These are phyloP conservation scores for Ceratothoa steindachneri DNA, from an alignment of 2,888 invertebrate species.

Conservation along the genomic window DNA sequence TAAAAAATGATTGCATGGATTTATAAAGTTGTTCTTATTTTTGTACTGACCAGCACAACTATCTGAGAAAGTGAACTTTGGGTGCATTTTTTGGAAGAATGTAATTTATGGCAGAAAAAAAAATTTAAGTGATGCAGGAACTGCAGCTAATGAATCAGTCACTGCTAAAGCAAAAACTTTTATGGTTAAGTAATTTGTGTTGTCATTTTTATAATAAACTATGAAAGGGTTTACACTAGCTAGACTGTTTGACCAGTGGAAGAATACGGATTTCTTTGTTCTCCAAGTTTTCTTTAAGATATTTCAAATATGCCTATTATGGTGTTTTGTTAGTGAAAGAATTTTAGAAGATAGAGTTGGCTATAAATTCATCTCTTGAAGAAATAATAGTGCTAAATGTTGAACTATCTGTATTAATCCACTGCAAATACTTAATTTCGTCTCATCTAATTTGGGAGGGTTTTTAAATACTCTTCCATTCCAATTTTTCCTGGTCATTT, in stretches of 20 bases:
- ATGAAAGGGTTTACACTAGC: too few species aligned
- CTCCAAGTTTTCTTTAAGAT: too few species aligned
- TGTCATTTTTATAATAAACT: too few species aligned
- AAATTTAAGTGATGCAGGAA: not conserved
- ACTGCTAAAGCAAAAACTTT: too few species aligned
- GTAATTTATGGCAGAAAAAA: not conserved
- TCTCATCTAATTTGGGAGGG: not conserved
- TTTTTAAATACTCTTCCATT: too few species aligned
- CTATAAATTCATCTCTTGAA: not conserved
- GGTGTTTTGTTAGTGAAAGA: not conserved
- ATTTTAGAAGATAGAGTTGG: not conserved
- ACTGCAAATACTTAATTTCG: not conserved
- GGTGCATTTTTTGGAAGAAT: not conserved
- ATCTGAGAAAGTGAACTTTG: not conserved
- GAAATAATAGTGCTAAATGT: not conserved
- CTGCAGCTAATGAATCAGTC: not conserved
- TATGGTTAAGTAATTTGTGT: too few species aligned
- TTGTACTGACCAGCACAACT: too few species aligned
- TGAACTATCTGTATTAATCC: too few species aligned
- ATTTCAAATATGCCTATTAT: too few species aligned
- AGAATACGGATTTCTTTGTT: not conserved
- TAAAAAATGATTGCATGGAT: not conserved
- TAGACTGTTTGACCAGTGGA: too few species aligned
- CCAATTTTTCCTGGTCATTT: not conserved
- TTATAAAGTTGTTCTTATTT: not conserved